These are phyloP conservation scores for Meloidogyne exigua DNA, from an alignment of 1,140 invertebrate genomes.

Conservation along the genomic window DNA sequence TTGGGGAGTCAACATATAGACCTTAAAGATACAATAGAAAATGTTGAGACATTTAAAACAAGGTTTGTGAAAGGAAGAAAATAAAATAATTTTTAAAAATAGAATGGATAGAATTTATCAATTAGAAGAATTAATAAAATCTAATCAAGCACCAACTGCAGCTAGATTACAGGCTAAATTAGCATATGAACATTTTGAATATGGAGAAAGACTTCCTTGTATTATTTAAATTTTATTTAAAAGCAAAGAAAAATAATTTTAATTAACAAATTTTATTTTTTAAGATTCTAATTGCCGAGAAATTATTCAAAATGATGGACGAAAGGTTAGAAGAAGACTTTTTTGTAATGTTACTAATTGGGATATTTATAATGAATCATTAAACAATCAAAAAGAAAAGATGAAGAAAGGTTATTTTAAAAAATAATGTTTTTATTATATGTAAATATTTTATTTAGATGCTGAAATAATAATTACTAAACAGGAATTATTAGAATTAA, in stretches of 20 bases:
- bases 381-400: slow-evolving; percentile 14
- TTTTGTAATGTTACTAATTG: slow-evolving; percentile 28
- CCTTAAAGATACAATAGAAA: too few species aligned
- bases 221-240: too few species aligned
- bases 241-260: too few species aligned
- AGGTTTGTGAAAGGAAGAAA: slow-evolving; percentile 15
- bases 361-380: slow-evolving; percentile 24
- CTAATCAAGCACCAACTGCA: slow-evolving; percentile 10
- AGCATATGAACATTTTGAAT: slow-evolving; percentile 17
- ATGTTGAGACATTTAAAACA: too few species aligned
- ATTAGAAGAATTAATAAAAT: slow-evolving; percentile 17
- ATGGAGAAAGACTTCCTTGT: slow-evolving; percentile 8
- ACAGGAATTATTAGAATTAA: background rate
- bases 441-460: background rate
- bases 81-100: background rate
- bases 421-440: background rate
- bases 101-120: slow-evolving; percentile 13
- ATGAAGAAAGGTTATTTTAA: background rate
- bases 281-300: slow-evolving; percentile 14
- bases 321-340: slow-evolving; percentile 6
- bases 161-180: slow-evolving; percentile 21
- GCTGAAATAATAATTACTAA: background rate
- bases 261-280: too few species aligned
- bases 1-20: slow-evolving; percentile 31
- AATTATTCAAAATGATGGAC: background rate